Evolutionary conservation across 2,888 invertebrate species (phyloP), one percentile per base, ranked within the genome.

Genomic region (Dasysyrphus tricinctus): DNA sequence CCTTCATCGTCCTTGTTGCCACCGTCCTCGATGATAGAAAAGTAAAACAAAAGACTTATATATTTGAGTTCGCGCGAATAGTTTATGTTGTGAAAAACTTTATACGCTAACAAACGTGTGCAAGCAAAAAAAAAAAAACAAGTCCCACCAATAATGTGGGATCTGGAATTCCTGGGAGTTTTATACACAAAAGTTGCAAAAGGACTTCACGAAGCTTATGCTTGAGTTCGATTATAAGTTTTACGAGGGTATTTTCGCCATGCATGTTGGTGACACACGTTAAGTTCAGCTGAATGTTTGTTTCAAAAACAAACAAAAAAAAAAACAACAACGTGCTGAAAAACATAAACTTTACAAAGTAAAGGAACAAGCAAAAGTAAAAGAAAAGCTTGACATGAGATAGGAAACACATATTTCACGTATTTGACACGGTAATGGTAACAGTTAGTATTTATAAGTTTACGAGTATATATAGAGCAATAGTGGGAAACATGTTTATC

Each of bases 41-140:
- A 80, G 44, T 37, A 63, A 56, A 61, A 70, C 76, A 61, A 54
- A 69, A 69, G 61, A 44, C 32, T 59, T 74, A 57, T 67, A 34
- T 63, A 19, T 59, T 29, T 49, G 39, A 54, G 57, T 65, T 37
- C 24, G 19, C 56, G 72, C 44, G 63, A 81, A 77, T 61, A 77
- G 82, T 73, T 77, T 67, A 69, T 54, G 77, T 78, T 72, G 51
- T 51, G 77, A 57, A 61, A 81, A 81, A 81, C 32, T 56, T 76
- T 76, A 49, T 34, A n/a, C 37, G 49, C 57, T 42, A 65, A 59
- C 72, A 72, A 57, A 81, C 24, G 47, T 76, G 44, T 77, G 44
- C 59, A 67, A 47, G 39, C 24, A 65, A 57, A 44, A 72, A 34
- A 12, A 29, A 34, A n/a, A 39, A 19, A 24, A 51, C 9, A 16